These are phyloP conservation scores for Eurystomus gularis DNA, from an alignment of 2,113 vertebrate genomes.

Conservation along the genomic window DNA sequence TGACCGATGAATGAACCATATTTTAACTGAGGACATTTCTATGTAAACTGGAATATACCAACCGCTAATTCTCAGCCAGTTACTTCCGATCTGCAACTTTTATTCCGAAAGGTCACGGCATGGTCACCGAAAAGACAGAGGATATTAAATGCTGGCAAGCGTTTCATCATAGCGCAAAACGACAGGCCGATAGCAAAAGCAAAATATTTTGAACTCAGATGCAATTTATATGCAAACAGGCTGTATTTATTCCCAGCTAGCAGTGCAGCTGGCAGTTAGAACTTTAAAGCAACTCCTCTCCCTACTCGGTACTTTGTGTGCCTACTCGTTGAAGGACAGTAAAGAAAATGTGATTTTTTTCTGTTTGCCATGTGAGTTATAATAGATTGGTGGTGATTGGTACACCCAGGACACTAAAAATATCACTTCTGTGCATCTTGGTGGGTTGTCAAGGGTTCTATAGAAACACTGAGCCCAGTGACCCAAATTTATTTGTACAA, in stretches of 20 bases:
- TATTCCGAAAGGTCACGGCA: constrained; percentile 76
- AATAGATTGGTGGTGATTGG: not conserved
- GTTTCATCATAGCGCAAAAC: not conserved
- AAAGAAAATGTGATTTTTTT: not conserved
- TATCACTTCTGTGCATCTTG: not conserved
- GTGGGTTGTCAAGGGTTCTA: not conserved
- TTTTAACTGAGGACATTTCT: constrained; percentile 90
- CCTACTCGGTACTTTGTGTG: not conserved
- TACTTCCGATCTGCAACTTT: constrained; percentile 81
- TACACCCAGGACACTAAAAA: not conserved
- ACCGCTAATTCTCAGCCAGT: constrained; percentile 83
- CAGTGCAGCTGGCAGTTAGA: not conserved
- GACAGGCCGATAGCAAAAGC: constrained; percentile 20
- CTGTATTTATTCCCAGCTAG: not conserved
- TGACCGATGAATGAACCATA: constrained; percentile 95
- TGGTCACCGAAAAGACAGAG: constrained; percentile 73
- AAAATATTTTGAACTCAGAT: constrained; percentile 15
- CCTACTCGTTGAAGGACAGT: not conserved
- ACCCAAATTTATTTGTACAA: not conserved
- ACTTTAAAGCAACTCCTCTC: not conserved
- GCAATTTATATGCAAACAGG: constrained; percentile 1
- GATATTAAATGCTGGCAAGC: constrained; percentile 60
- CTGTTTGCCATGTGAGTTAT: not conserved
- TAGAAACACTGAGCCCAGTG: not conserved
- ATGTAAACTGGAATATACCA: constrained; percentile 82